Base-by-base conservation (phyloP, 2,113 vertebrate genomes). In the Colistium nudipinnis region DNA sequence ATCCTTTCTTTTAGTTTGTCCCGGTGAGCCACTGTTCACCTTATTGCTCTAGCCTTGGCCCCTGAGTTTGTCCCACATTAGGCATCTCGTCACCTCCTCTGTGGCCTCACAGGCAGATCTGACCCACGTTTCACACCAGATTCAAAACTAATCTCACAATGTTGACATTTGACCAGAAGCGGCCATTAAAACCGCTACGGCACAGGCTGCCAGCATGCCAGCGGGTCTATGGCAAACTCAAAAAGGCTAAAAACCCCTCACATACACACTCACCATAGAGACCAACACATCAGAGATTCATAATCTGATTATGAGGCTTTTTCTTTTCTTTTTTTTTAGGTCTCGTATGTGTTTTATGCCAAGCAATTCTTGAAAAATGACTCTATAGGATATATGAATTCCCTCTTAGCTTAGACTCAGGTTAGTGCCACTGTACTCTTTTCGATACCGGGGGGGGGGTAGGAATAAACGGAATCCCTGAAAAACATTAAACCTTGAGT, bases 1-100 rank as follows among this genome's bases (percentile, higher is more conserved):
- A 14, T n/a, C 31, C 13, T 53, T 17, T 24, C 28, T 38, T 1
- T 22, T 20, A 10, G 35, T 68, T 53, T 33, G 17, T n/a, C 47
- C 43, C 0, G 17, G 22, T 9, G 54, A 74, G 69, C 41, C 60
- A 4, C 28, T n/a, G 43, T 45, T 70, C 75, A 17, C 20, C 71
- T 73, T 78, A 80, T 74, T 80, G 70, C 85, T 85, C 62, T 52
- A 60, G 60, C 64, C 57, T 31, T 16, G 27, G 41, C 68, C n/a
- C 71, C 77, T 68, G 77, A 83, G 72, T 62, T 78, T n/a, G 9
- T 39, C 69, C 43, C 31, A 64, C 20, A 22, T 55, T 19, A 22
- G 49, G 17, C 8, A 13, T 60, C 16, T 25, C 16, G 3, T n/a
- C 11, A 3, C 6, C 11, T 4, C 2, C 27, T 35, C 51, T 12